Conservation (phyloP, 2,113 vertebrate species). For the Colistium nudipinnis region DNA sequence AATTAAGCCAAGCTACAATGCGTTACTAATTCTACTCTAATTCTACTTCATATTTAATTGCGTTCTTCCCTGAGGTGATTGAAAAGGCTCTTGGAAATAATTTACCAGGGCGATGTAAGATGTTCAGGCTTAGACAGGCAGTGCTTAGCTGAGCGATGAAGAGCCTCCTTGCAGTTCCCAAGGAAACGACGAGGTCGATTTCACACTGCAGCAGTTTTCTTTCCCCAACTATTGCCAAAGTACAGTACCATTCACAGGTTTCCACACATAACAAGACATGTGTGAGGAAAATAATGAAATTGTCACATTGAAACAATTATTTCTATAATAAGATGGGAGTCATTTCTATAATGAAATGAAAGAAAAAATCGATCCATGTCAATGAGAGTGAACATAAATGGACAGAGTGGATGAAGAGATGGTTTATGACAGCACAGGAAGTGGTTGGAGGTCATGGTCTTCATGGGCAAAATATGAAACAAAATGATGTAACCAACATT, state of each 20-base stretch:
- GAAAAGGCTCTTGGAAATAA: constrained; percentile 49
- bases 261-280: constrained; percentile 1
- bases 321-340: too few species aligned
- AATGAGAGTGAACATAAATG: background rate
- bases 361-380: background rate
- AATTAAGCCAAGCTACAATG: background rate
- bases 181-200: constrained; percentile 58
- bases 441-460: background rate
- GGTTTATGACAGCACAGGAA: background rate
- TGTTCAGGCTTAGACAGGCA: constrained; percentile 18
- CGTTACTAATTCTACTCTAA: background rate
- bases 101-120: constrained; percentile 28
- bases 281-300: background rate
- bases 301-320: too few species aligned
- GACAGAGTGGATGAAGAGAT: too few species aligned
- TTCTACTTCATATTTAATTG: constrained; percentile 25
- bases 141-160: constrained; percentile 33
- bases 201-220: constrained; percentile 32
- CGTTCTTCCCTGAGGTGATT: constrained; percentile 14
- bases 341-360: too few species aligned
- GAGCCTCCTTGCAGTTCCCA: constrained; percentile 64
- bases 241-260: constrained; percentile 7
- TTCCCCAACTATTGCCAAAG: background rate
- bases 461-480: too few species aligned
- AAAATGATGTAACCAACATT: too few species aligned